These are phyloP conservation scores for Hyla sarda DNA, from an alignment of 2,113 vertebrate species.

Conservation along the genomic window DNA sequence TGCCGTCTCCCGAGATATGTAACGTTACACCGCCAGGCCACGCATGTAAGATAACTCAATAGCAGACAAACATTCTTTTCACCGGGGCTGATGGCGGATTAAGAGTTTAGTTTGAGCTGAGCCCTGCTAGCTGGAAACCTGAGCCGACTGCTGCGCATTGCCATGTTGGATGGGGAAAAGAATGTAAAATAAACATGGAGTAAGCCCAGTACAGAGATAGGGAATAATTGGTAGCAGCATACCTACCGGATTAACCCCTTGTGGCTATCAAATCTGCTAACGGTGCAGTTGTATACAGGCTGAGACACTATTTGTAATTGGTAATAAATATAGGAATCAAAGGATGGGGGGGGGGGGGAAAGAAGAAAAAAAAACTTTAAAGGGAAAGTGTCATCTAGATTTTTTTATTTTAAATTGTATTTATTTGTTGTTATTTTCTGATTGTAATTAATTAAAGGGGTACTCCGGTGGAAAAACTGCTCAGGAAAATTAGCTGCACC, in stretches of 20 bases:
- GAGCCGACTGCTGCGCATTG: conserved; percentile 7
- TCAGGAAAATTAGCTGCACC: too few relatives aligned
- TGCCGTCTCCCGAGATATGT: conserved; percentile 41
- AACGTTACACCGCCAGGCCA: background rate
- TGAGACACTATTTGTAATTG: too few relatives aligned
- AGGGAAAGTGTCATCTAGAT: too few relatives aligned
- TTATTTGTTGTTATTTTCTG: too few relatives aligned
- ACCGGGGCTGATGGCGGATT: background rate
- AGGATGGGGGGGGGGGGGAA: too few relatives aligned
- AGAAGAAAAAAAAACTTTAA: too few relatives aligned
- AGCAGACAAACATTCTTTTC: conserved; percentile 24
- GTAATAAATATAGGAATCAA: too few relatives aligned
- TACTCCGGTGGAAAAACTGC: too few relatives aligned
- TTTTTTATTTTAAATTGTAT: too few relatives aligned
- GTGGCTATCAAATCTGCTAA: too few relatives aligned
- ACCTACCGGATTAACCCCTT: conserved; percentile 20
- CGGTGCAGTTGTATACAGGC: too few relatives aligned
- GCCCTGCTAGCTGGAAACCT: conserved; percentile 43
- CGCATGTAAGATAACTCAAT: conserved; percentile 15
- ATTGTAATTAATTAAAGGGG: too few relatives aligned
- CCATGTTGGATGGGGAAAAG: conserved; percentile 31
- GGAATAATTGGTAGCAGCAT: conserved; percentile 35
- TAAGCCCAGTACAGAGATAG: background rate
- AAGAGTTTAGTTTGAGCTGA: conserved; percentile 31
- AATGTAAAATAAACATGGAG: conserved; percentile 53